A percentile compares a stretch with the other conserved stretches of the same genome.
phyloP scores from a whole-genome alignment of 2,797 vertebrate genomes.

The Pseudochirops cupreus region DNA sequence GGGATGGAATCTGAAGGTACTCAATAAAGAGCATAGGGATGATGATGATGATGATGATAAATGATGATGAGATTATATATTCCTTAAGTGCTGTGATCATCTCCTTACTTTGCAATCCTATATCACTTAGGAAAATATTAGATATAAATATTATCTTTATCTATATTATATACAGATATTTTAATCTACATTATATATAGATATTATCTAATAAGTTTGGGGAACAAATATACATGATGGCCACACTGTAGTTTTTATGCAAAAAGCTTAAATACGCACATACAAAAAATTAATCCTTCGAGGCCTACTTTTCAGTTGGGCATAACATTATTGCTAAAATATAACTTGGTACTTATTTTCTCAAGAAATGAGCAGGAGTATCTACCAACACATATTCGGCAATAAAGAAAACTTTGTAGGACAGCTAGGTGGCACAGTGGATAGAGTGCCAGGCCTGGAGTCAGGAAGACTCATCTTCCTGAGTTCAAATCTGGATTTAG shows the following conservation, averaged over 20 bases:
- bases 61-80: neutral
- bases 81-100: neutral
- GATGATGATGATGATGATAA: neutral
- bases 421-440: neutral
- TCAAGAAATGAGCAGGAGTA: neutral
- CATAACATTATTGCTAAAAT: neutral
- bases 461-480: neutral
- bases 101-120: neutral
- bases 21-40: neutral
- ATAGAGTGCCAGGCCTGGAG: neutral
- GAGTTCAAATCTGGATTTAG: neutral
- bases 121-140: neutral
- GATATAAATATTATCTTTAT: neutral
- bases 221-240: neutral
- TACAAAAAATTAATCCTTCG: neutral
- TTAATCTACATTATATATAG: too few relatives aligned
- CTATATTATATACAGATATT: too few relatives aligned
- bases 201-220: constrained; percentile 17
- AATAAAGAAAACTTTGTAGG: neutral
- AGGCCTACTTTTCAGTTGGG: neutral
- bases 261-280: neutral
- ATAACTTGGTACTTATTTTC: neutral
- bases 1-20: neutral
- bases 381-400: neutral
- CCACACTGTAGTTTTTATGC: neutral